Evolutionary conservation across 2,888 invertebrate genomes (phyloP).

Genomic region (Lepidocyrtinus sp.): DNA sequence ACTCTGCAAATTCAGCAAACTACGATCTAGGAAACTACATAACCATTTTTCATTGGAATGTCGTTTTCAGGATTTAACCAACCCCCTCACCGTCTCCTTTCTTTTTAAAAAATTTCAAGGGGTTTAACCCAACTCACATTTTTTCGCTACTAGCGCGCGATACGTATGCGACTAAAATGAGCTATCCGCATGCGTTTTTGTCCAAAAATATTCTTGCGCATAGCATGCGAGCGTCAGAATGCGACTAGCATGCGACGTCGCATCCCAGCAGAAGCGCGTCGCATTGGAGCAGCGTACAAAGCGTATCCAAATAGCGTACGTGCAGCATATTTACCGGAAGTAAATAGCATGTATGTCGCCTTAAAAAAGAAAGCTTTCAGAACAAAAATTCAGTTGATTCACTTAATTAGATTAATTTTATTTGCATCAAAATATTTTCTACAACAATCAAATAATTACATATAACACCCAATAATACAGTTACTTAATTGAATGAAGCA

Average conservation of each 20-base stretch:
- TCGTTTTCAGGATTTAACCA: no score
- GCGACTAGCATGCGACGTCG: not conserved
- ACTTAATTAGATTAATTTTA: not conserved
- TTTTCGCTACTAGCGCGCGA: not conserved
- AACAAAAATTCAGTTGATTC: not conserved
- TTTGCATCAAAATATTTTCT: not conserved
- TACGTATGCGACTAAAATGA: not conserved
- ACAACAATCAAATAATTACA: no score
- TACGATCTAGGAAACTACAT: no score
- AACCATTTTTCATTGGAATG: no score
- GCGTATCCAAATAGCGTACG: no score
- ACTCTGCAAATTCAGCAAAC: no score
- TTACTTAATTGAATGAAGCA: slow-evolving; percentile 24
- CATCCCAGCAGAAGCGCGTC: no score
- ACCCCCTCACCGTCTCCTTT: no score
- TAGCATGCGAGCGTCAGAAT: not conserved
- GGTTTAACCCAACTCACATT: not conserved
- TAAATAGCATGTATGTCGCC: not conserved
- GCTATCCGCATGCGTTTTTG: not conserved
- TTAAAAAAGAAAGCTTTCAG: not conserved
- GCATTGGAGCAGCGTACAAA: no score
- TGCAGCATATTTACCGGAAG: not conserved
- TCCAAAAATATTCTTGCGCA: not conserved
- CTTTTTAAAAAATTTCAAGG: no score
- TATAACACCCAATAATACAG: no score